Evolutionary conservation across 1,140 invertebrate species (phyloP).

Genomic region (Stegodyphus mimosarum): DNA sequence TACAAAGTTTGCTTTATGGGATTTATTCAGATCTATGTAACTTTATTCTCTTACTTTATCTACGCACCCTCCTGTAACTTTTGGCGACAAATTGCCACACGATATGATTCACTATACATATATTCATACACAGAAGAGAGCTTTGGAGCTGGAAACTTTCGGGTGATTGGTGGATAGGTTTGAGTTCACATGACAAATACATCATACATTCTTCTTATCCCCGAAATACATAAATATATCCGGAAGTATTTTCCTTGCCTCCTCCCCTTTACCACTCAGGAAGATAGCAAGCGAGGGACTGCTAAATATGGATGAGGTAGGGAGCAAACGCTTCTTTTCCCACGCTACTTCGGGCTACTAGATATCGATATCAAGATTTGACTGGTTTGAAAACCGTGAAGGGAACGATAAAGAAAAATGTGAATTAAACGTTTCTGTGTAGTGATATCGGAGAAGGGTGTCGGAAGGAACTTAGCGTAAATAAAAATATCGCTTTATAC

Average conservation of each 20-base stretch:
- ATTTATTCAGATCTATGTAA: too few species aligned
- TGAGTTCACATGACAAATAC: constrained; percentile 19
- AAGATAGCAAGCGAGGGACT: constrained; percentile 2
- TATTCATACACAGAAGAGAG: background rate
- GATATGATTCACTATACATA: background rate
- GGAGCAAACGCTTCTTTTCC: background rate
- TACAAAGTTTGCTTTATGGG: too few species aligned
- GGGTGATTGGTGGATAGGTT: background rate
- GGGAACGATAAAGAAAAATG: background rate
- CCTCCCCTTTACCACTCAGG: background rate
- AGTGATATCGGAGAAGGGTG: background rate
- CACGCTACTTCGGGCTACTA: background rate
- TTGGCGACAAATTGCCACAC: background rate
- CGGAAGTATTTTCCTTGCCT: background rate
- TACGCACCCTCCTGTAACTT: too few species aligned
- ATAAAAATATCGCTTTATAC: background rate
- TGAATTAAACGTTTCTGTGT: background rate
- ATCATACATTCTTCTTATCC: constrained; percentile 21
- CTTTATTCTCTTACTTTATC: too few species aligned
- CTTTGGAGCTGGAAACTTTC: background rate
- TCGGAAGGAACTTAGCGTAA: background rate
- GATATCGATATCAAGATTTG: constrained; percentile 2
- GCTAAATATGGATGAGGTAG: constrained; percentile 44
- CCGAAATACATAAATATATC: constrained; percentile 14
- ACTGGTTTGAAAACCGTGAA: background rate